Percentiles rank a stretch among this genome's conserved stretches.
phyloP scores from a whole-genome alignment of 2,797 vertebrate species.

The Alectoris magna region DNA sequence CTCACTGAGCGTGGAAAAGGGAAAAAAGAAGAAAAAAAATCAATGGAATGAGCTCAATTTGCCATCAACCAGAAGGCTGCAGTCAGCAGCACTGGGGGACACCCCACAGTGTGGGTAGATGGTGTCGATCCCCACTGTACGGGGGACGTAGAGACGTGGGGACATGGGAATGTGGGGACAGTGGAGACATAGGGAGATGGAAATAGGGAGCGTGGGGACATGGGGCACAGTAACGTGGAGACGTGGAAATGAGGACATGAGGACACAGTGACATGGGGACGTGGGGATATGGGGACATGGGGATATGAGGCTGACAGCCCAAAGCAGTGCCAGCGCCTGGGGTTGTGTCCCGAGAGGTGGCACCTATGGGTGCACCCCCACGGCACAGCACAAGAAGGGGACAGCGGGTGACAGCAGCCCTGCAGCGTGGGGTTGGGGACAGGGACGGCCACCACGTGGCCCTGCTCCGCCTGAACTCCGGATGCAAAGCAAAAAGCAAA shows the following conservation, averaged over 20 bases:
- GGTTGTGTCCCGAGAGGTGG: too few species aligned
- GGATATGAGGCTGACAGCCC: not conserved
- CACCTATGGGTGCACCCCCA: not conserved
- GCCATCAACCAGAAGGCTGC: not conserved
- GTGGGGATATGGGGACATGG: not conserved
- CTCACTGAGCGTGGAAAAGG: conserved; percentile 20
- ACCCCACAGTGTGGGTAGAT: not conserved
- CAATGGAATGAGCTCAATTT: conserved; percentile 35
- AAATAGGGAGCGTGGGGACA: rapidly evolving
- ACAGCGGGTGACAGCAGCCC: not conserved
- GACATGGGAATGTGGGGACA: not conserved
- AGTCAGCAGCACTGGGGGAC: not conserved
- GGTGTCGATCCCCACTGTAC: not conserved
- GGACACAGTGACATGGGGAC: not conserved
- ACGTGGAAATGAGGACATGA: not conserved
- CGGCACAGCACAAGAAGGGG: too few species aligned
- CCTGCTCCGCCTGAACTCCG: not conserved
- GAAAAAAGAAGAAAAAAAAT: not conserved
- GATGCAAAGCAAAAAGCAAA: not conserved
- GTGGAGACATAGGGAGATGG: not conserved
- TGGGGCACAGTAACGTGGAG: too few species aligned
- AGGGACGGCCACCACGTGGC: not conserved
- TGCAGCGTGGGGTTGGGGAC: not conserved
- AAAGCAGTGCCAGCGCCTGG: not conserved
- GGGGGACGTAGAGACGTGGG: not conserved